Base-by-base conservation (phyloP, 2,888 invertebrate genomes). In the Synanthedon vespiformis region DNA sequence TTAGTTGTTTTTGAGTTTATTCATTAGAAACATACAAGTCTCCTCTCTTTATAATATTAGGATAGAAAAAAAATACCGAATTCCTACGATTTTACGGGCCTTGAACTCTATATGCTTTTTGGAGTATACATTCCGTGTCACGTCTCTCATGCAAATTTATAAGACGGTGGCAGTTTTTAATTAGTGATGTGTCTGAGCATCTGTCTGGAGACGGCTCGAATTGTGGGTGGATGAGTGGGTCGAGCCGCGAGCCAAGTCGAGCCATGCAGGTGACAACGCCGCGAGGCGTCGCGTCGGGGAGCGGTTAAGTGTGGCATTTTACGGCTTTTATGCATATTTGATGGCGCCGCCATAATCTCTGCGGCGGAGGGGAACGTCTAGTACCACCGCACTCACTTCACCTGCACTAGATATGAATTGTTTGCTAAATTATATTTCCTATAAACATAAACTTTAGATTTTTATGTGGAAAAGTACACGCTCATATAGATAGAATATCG, bases 281-380 rank as follows among this genome's bases (percentile, higher is more conserved):
- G 69, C 65, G 65, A 59, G 65, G 72, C 74, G 77, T 63, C 72
- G 72, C 74, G 77, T 63, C 72, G 73, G 76, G 74, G 75, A 72
- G 78, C 83, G 80, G 83, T 88, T 85, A 86, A 87, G 80, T 85
- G 84, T 79, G 81, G 77, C 81, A 86, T 87, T 87, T 87, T 87
- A 87, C 83, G 78, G 83, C 86, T 83, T 87, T 87, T 86, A 85
- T 88, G 88, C 88, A 88, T 88, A 88, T 87, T 88, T 88, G 81
- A 88, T 85, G 85, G 79, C 77, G 67, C 78, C 82, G 76, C 80
- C 84, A 86, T 87, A 86, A 86, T 86, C 86, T 85, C 75, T 81
- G 84, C 75, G 75, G 72, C 65, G 63, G 65, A 74, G 75, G 73
- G 70, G 44, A 40, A 49, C 48, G 47, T 52, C 51, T 50, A 47